Base-by-base conservation (phyloP, 2,113 vertebrate species). In the Regulus satrapa region DNA sequence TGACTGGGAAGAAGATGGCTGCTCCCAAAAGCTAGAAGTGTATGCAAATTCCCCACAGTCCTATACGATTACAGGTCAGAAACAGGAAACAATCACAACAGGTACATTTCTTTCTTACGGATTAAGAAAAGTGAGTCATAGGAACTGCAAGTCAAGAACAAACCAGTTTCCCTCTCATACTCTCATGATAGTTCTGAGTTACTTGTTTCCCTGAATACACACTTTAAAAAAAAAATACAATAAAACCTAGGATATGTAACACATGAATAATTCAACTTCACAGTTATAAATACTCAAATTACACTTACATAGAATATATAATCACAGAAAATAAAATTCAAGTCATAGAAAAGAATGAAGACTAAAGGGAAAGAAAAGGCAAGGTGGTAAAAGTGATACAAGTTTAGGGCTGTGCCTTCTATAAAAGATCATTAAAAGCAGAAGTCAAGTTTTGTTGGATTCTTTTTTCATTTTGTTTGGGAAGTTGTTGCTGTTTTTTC, bases 211-310 rank as follows among this genome's bases (percentile, higher is more conserved):
- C 98, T 98, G 98, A 98, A 98, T 97, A 97, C 93, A 97, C 82
- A 81, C 91, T 97, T 95, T 96, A 8, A 45, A 94, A 94, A 94
- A 94, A 95, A 95, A 97, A 96, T 95, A 58, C 95, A 98, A 92
- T 96, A 97, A 96, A 98, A 97, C 96, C 97, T 95, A 98, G 93
- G 96, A 98, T 98, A 98, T 98, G 98, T 98, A 99, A 99, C 98
- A 98, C 98, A 98, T 98, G 98, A 99, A 98, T 98, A 98, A 98
- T 98, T 98, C 97, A 98, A 98, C 97, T 99, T 99, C 98, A 99
- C 98, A 98, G 98, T 99, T 98, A 99, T 98, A 99, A 99, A 99
- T 99, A 99, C 98, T 98, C 97, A 98, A 99, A 99, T 98, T 98
- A 98, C 97, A 98, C 96, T 97, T 98, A 98, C 97, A 98, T 86